Conservation (phyloP, 2,888 invertebrate genomes). For the Belgica antarctica region DNA sequence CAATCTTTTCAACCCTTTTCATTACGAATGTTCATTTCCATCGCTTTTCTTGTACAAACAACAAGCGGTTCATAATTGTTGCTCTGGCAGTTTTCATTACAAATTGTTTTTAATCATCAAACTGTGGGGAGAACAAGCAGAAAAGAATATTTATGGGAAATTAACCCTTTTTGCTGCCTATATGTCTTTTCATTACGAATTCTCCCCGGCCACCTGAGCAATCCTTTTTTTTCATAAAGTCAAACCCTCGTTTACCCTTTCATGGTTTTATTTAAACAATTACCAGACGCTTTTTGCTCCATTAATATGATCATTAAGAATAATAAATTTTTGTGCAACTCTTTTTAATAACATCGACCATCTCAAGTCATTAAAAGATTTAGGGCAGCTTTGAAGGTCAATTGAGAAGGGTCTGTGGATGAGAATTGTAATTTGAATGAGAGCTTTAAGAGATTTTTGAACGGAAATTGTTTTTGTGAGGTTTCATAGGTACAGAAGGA, state of each 20-base stretch:
- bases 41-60: neutral
- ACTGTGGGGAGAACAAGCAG: neutral
- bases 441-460: no score
- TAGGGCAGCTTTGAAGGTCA: no score
- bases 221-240: neutral
- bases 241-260: conserved; percentile 13
- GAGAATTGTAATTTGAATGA: no score
- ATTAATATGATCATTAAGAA: conserved; percentile 24
- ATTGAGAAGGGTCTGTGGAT: no score
- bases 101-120: conserved; percentile 21
- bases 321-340: conserved; percentile 20
- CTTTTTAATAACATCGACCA: neutral
- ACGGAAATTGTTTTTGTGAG: no score
- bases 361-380: conserved; percentile 23
- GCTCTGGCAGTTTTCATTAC: conserved; percentile 13
- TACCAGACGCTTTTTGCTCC: conserved; percentile 28
- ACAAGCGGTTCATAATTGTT: neutral
- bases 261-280: conserved; percentile 26
- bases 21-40: conserved; percentile 8
- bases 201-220: neutral
- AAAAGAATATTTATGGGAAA: no score
- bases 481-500: no score
- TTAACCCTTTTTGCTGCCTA: neutral
- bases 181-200: neutral
- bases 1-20: conserved; percentile 12